phyloP scores from a whole-genome alignment of 37 sponge, comb jelly and placozoan genomes.

The Eunapius fragilis region DNA sequence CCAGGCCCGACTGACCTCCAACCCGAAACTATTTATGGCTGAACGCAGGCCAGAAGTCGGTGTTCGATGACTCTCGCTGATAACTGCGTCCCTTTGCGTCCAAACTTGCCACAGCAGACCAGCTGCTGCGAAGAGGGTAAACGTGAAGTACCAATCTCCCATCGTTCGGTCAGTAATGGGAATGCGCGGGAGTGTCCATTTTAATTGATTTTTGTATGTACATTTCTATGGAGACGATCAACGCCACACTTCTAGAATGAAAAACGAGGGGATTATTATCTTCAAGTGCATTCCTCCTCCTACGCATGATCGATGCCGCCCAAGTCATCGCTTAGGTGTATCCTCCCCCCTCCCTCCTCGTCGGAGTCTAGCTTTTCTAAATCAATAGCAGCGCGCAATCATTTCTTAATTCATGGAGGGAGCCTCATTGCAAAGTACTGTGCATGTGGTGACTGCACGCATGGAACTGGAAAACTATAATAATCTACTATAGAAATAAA shows the following conservation, averaged over 20 bases:
- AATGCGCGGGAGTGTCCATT: background rate
- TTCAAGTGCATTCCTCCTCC: background rate
- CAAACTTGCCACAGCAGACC: background rate
- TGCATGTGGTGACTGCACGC: no score
- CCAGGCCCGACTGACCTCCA: background rate
- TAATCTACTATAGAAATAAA: no score
- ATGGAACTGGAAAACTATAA: no score
- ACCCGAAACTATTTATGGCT: background rate
- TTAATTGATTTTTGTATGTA: background rate
- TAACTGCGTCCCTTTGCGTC: background rate
- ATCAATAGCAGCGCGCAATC: no score
- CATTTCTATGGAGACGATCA: background rate
- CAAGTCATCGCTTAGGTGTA: no score
- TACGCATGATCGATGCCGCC: no score
- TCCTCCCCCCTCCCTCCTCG: no score
- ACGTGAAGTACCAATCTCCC: background rate
- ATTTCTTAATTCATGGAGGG: no score
- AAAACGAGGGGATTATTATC: background rate
- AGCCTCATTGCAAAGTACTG: no score
- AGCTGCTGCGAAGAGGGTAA: background rate
- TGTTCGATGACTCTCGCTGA: background rate
- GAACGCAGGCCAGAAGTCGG: background rate
- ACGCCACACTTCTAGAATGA: background rate
- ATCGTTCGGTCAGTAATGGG: background rate
- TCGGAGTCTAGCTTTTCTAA: no score